phyloP scores from a whole-genome alignment of 2,888 invertebrate species.

The Phytoseiulus persimilis region DNA sequence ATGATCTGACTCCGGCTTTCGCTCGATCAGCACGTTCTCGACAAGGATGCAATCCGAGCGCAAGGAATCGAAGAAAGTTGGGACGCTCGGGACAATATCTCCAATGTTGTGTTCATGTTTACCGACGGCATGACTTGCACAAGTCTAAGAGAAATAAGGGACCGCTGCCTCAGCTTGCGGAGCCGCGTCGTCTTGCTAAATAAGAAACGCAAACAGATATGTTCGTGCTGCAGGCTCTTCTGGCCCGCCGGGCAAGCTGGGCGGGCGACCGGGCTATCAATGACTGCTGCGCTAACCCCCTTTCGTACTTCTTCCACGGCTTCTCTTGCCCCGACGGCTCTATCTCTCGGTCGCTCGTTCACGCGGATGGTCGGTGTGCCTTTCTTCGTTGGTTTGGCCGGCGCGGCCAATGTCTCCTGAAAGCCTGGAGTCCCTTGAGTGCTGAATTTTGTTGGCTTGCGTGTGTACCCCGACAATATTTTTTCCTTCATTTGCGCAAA shows the following conservation, averaged over 20 bases:
- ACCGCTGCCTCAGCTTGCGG: background rate
- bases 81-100: background rate
- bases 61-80: background rate
- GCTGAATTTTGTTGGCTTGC: background rate
- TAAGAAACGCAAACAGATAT: conserved; percentile 33
- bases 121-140: background rate
- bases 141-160: background rate
- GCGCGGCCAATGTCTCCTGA: background rate
- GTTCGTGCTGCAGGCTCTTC: conserved; percentile 7
- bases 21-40: too few species aligned
- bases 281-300: background rate
- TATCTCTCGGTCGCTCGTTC: background rate
- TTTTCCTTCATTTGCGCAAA: background rate
- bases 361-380: background rate
- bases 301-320: background rate
- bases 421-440: background rate
- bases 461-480: background rate
- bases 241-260: background rate
- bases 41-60: too few species aligned
- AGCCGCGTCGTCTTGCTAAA: conserved; percentile 14
- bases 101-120: background rate
- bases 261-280: background rate
- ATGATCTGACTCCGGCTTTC: too few species aligned
- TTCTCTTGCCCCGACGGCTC: background rate
- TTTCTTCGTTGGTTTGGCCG: background rate